These are phyloP conservation scores for Heliocidaris tuberculata DNA, from an alignment of 35 echinoderm and acorn worm genomes.

Conservation along the genomic window DNA sequence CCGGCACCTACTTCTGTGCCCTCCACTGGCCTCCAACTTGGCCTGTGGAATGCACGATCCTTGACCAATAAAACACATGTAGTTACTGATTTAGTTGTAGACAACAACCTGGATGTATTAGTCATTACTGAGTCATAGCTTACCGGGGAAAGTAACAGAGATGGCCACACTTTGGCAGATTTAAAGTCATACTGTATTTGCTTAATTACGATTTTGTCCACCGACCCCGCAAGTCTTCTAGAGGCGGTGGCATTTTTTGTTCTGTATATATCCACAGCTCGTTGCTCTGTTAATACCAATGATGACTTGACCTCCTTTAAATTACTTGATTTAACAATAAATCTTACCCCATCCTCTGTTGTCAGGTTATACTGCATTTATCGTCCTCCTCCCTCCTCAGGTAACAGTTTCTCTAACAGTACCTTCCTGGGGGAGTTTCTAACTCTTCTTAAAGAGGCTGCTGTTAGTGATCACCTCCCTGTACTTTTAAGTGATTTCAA, in stretches of 20 bases:
- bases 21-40: no score
- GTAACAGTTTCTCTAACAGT: no score
- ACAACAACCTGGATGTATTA: no score
- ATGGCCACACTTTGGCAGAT: no score
- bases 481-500: neutral
- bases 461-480: slow-evolving; percentile 2
- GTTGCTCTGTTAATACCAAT: neutral
- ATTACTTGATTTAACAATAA: neutral
- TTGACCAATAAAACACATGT: no score
- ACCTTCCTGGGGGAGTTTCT: no score
- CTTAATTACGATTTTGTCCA: slow-evolving; percentile 1
- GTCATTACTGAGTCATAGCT: no score
- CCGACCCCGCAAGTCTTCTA: neutral
- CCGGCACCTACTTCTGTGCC: no score
- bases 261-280: neutral
- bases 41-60: no score
- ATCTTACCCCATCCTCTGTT: neutral
- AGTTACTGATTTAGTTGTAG: no score
- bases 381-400: neutral
- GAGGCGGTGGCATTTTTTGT: neutral
- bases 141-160: no score
- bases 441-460: no score
- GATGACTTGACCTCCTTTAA: neutral
- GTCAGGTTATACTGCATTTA: neutral
- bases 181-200: neutral